Percentiles rank a stretch among this genome's conserved stretches.
Conservation (phyloP, 2,113 vertebrate species). For the Alexandromys fortis region DNA sequence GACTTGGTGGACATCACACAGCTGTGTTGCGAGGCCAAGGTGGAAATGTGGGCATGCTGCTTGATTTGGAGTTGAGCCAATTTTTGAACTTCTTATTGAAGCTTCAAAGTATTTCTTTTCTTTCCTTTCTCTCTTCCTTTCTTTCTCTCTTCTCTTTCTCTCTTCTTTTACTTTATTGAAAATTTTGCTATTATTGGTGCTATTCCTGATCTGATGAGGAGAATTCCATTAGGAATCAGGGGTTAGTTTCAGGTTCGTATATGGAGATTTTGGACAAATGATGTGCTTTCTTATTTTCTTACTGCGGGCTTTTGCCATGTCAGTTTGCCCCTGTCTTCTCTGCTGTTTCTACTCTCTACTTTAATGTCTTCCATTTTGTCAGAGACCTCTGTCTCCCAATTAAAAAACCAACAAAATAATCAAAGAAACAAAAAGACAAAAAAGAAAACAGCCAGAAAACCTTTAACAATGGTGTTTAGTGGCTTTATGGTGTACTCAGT, state of each 20-base stretch:
- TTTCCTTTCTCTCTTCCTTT: not conserved
- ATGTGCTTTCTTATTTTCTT: constrained; percentile 57
- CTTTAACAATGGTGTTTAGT: constrained; percentile 81
- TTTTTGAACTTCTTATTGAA: not conserved
- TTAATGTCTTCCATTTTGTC: constrained; percentile 72
- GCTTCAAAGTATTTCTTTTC: not conserved
- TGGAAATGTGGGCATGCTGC: not conserved
- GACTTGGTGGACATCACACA: not conserved
- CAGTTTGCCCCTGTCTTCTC: constrained; percentile 48
- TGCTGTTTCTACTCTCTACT: constrained; percentile 51
- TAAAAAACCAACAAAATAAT: constrained; percentile 69
- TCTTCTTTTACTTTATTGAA: not conserved
- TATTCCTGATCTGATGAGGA: not conserved
- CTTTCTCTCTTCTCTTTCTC: not conserved
- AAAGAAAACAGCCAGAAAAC: constrained; percentile 27
- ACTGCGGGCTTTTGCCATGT: not conserved
- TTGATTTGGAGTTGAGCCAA: accelerated
- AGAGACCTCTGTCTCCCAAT: constrained; percentile 79
- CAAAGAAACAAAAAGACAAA: not conserved
- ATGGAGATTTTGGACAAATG: constrained; percentile 58
- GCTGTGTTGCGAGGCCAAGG: not conserved
- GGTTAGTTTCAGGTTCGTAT: constrained; percentile 45
- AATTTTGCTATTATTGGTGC: not conserved
- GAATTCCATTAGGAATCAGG: not conserved
- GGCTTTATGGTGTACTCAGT: constrained; percentile 82